Evolutionary conservation across 2,113 vertebrate genomes (phyloP), one percentile per base, ranked within the genome.

Genomic region (Syrrhaptes paradoxus): DNA sequence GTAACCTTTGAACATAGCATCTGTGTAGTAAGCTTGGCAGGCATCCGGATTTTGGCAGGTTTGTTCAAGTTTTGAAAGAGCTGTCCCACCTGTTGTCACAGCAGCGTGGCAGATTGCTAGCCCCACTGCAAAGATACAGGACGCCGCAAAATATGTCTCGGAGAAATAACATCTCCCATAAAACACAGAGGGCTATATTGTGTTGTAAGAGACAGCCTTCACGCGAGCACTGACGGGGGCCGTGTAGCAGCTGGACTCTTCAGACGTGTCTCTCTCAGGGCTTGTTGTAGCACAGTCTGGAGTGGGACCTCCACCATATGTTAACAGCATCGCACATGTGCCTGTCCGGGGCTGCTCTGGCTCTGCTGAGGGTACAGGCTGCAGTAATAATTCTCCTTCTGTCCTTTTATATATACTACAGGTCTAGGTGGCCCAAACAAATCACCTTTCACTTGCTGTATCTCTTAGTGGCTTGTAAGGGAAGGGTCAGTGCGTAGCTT

Each of bases 11-110:
- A 72, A 25, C 21, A 2, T 12, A 28, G 45, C 11, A 2, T 58
- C 34, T 87, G 58, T 19, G 32, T 25, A 36, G 48, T 26, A 54
- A 71, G 59, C 32, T 55, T 62, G 77, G 55, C 91, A 74, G 36
- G 31, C 43, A 22, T 67, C 46, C 1, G 13, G 62, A 28, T 94
- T 85, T 91, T 51, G 66, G 57, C 81, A 82, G 82, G 51, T 71
- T 46, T 57, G 48, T 41, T 54, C 17, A 38, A 46, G 59, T 67
- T 84, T 31, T 20, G 73, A 66, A 80, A 79, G 94, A 90, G 71
- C 62, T 24, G n/a, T 43, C 58, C 93, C 87, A 87, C 82, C 88
- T 96, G 82, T 93, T 83, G 83, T 81, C 86, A 17, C 85, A 80
- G 71, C 75, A 90, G 87, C 7, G 49, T 4, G 1, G 75, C 79